Percentiles rank a stretch among this genome's conserved stretches.
Evolutionary conservation across 1,140 invertebrate species (phyloP).

Genomic region (Nixonia krombeini): DNA sequence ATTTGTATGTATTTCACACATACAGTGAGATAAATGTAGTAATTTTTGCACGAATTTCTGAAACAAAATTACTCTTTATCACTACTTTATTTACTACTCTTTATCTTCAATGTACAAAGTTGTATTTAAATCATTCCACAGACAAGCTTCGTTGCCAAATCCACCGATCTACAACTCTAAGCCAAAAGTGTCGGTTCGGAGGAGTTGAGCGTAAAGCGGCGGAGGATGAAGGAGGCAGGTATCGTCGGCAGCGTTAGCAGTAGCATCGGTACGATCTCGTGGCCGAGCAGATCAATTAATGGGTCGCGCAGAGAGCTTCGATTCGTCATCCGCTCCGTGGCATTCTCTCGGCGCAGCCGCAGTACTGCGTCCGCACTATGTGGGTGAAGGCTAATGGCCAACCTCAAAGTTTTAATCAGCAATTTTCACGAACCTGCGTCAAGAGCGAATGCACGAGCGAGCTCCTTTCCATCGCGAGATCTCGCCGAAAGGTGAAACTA

Average conservation of each 20-base stretch:
- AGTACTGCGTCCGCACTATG: conserved; percentile 29
- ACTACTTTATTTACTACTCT: too few relatives aligned
- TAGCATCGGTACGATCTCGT: neutral
- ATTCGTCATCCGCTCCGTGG: conserved; percentile 23
- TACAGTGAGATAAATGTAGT: too few relatives aligned
- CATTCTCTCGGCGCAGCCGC: conserved; percentile 16
- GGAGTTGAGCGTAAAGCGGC: neutral
- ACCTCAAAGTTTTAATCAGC: conserved; percentile 60
- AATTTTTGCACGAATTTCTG: too few relatives aligned
- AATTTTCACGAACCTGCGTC: conserved; percentile 29
- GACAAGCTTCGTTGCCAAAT: neutral
- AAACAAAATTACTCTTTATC: too few relatives aligned
- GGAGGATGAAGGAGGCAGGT: neutral
- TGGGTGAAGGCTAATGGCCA: conserved; percentile 63
- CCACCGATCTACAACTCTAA: neutral
- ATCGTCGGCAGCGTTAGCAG: neutral
- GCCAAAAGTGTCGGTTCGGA: neutral
- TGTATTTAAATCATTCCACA: neutral
- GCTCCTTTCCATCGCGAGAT: conserved; percentile 33
- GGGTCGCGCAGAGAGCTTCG: conserved; percentile 8
- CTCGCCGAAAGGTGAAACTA: conserved; percentile 2
- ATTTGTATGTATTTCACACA: too few relatives aligned
- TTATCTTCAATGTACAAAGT: too few relatives aligned
- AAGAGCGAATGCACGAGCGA: conserved; percentile 10
- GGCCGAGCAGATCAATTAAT: conserved; percentile 20